A percentile compares a stretch with the other conserved stretches of the same genome.
Conservation (phyloP, 1,140 invertebrate genomes). For the Trichomalopsis sarcophagae region DNA sequence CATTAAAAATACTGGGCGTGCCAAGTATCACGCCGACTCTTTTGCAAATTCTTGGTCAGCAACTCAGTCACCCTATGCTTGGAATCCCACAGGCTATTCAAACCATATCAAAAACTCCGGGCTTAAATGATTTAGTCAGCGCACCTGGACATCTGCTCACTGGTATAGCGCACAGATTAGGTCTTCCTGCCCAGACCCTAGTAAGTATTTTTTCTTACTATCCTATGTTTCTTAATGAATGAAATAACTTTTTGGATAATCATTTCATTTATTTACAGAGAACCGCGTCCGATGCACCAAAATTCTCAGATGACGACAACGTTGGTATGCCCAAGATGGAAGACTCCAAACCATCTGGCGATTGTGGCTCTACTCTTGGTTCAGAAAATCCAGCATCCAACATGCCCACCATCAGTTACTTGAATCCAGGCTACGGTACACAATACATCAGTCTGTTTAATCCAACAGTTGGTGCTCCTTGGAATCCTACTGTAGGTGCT, state of each 20-base stretch:
- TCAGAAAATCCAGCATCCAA: background rate
- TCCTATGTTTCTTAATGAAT: background rate
- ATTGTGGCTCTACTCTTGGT: background rate
- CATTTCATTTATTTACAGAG: background rate
- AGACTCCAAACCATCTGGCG: background rate
- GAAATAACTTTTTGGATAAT: background rate
- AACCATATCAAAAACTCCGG: constrained; percentile 7
- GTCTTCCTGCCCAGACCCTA: background rate
- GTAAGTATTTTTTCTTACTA: constrained; percentile 50
- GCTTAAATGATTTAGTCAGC: constrained; percentile 21
- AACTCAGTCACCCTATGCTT: constrained; percentile 13
- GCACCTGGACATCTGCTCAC: constrained; percentile 31
- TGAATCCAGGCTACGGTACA: background rate
- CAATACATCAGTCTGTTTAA: background rate
- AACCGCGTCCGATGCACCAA: no score
- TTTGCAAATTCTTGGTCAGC: constrained; percentile 14
- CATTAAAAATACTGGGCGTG: background rate
- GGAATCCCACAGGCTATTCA: constrained; percentile 36
- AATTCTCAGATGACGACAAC: background rate
- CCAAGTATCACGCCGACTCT: background rate
- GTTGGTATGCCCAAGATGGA: background rate
- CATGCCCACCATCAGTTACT: background rate
- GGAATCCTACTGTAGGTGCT: constrained; percentile 22
- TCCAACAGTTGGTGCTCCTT: constrained; percentile 11
- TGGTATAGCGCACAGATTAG: background rate